phyloP scores from a whole-genome alignment of 2,797 vertebrate species.

The Staurois parvus region DNA sequence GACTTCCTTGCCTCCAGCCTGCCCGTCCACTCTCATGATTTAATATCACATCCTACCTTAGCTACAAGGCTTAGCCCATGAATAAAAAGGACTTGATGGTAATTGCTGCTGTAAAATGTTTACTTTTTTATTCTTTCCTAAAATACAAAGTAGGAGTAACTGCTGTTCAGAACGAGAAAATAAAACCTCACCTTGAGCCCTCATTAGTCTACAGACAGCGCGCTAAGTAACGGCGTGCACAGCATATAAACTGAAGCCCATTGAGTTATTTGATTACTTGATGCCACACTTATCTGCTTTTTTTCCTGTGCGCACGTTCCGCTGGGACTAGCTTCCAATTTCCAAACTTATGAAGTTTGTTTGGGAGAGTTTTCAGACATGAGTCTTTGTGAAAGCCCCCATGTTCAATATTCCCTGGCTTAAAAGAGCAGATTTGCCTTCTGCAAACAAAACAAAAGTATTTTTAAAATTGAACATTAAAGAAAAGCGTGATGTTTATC shows the following conservation, averaged over 20 bases:
- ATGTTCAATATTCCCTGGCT: neutral
- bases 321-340: slow-evolving; percentile 27
- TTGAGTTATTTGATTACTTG: slow-evolving; percentile 51
- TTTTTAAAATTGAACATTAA: too few relatives aligned
- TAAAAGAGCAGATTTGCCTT: neutral
- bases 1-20: neutral
- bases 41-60: neutral
- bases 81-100: neutral
- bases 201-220: slow-evolving; percentile 55
- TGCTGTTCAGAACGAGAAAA: slow-evolving; percentile 11
- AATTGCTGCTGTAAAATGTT: slow-evolving; percentile 26
- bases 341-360: slow-evolving; percentile 51
- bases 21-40: neutral
- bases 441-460: too few relatives aligned
- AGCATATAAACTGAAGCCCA: slow-evolving; percentile 47
- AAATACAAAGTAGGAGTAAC: slow-evolving; percentile 24
- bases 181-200: slow-evolving; percentile 51
- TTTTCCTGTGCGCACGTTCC: slow-evolving; percentile 22
- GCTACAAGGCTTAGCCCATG: neutral
- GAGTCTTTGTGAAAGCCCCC: neutral
- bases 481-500: too few relatives aligned
- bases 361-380: slow-evolving; percentile 29
- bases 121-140: slow-evolving; percentile 14
- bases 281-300: slow-evolving; percentile 39
- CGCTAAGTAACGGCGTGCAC: slow-evolving; percentile 12